These are phyloP conservation scores for Sphaeridia pumilis DNA, from an alignment of 2,888 invertebrate species.

Conservation along the genomic window DNA sequence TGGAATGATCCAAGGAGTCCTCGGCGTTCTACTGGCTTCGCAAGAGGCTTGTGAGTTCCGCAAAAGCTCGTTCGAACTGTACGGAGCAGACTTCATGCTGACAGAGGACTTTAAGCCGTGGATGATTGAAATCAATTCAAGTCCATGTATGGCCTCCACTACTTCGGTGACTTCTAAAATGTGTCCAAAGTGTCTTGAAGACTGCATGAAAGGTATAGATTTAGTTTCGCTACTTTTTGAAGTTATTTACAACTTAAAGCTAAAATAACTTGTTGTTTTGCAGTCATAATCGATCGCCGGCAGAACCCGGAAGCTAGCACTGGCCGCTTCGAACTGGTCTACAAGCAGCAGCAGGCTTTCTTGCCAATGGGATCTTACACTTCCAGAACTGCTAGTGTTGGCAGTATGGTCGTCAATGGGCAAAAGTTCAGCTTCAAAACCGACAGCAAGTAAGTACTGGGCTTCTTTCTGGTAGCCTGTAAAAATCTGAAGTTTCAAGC, in stretches of 20 bases:
- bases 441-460: too few species aligned
- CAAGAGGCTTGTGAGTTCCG: slow-evolving; percentile 48
- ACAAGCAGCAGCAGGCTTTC: slow-evolving; percentile 62
- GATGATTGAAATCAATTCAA: slow-evolving; percentile 84
- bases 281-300: slow-evolving; percentile 66
- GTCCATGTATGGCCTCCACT: slow-evolving; percentile 72
- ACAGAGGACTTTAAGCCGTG: slow-evolving; percentile 73
- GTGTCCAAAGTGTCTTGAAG: slow-evolving; percentile 66
- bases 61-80: slow-evolving; percentile 72
- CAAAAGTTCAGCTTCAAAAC: too few species aligned
- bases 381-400: too few species aligned
- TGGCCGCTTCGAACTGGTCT: slow-evolving; percentile 67
- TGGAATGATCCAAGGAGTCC: slow-evolving; percentile 69
- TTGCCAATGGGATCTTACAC: too few species aligned
- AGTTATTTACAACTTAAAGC: not conserved
- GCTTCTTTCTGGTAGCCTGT: too few species aligned
- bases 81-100: slow-evolving; percentile 85
- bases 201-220: slow-evolving; percentile 65
- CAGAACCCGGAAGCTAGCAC: slow-evolving; percentile 61
- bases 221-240: not conserved
- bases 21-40: slow-evolving; percentile 63
- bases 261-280: not conserved
- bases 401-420: too few species aligned
- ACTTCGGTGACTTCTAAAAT: slow-evolving; percentile 71
- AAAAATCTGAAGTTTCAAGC: too few species aligned